These are phyloP conservation scores for Galerucella pusilla DNA, from an alignment of 2,888 invertebrate species.

Conservation along the genomic window DNA sequence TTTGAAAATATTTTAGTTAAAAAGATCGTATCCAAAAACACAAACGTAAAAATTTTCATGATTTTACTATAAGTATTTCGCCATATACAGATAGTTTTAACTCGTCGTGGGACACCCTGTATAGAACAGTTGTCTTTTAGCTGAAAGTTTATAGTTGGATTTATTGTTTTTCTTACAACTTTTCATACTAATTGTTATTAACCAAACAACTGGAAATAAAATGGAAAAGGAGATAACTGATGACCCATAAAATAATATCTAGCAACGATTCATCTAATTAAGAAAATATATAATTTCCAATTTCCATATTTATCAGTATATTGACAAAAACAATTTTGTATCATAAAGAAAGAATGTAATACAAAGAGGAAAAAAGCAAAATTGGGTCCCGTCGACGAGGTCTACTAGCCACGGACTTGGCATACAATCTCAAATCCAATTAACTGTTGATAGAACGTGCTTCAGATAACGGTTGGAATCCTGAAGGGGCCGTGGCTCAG, in stretches of 20 bases:
- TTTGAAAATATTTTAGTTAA: too few species aligned
- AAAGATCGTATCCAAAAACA: too few species aligned
- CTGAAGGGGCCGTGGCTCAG: slow-evolving; percentile 55
- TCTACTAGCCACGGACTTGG: slow-evolving; percentile 22
- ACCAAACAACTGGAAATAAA: too few species aligned
- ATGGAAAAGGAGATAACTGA: background rate
- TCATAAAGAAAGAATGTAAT: slow-evolving; percentile 3
- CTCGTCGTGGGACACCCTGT: too few species aligned
- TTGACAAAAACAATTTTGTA: slow-evolving; percentile 5
- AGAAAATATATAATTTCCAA: slow-evolving; percentile 10
- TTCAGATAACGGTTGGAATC: slow-evolving; percentile 49
- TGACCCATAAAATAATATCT: background rate
- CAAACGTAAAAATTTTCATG: too few species aligned
- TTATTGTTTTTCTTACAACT: too few species aligned
- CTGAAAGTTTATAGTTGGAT: too few species aligned
- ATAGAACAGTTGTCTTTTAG: too few species aligned
- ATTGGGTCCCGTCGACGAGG: slow-evolving; percentile 27
- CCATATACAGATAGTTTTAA: too few species aligned
- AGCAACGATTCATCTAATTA: background rate
- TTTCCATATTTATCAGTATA: slow-evolving; percentile 16
- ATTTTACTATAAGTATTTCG: too few species aligned
- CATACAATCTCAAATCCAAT: slow-evolving; percentile 55
- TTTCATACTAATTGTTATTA: too few species aligned
- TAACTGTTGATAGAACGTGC: slow-evolving; percentile 53
- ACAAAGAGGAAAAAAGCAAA: background rate